Evolutionary conservation across 2,113 vertebrate genomes (phyloP).

Genomic region (Lonchura striata): DNA sequence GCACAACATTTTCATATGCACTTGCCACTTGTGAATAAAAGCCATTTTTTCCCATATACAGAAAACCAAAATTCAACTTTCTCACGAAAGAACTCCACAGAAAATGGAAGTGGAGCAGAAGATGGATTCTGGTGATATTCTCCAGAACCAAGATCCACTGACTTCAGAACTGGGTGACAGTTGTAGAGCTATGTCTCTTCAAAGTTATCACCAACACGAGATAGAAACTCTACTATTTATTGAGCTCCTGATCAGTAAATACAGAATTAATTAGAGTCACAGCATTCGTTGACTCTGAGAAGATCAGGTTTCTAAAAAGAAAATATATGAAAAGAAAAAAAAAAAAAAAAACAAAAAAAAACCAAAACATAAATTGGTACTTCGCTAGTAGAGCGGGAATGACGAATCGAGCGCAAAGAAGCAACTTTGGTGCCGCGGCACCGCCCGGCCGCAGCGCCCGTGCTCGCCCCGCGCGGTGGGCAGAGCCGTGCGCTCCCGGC

Average conservation of each 20-base stretch:
- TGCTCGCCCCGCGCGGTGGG: fast-evolving
- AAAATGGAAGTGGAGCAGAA: neutral
- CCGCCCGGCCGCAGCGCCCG: neutral
- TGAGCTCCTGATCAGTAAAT: neutral
- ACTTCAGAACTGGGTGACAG: neutral
- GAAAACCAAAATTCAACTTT: neutral
- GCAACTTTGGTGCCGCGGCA: fast-evolving
- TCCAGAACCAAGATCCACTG: neutral
- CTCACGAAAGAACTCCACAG: neutral
- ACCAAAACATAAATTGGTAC: fast-evolving
- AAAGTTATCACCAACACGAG: neutral
- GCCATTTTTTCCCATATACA: neutral
- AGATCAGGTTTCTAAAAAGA: neutral
- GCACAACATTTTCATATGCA: neutral
- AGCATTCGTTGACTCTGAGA: neutral
- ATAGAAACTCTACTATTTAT: neutral
- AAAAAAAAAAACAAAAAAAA: neutral
- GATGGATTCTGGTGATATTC: neutral
- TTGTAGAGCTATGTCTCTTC: neutral
- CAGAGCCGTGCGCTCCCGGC: neutral
- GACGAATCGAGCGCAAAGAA: fast-evolving
- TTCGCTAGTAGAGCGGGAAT: neutral
- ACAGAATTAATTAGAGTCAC: neutral
- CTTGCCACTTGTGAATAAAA: neutral
- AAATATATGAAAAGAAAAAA: fast-evolving